Base-by-base conservation (phyloP, 2,113 vertebrate species). In the Galeopterus variegatus region DNA sequence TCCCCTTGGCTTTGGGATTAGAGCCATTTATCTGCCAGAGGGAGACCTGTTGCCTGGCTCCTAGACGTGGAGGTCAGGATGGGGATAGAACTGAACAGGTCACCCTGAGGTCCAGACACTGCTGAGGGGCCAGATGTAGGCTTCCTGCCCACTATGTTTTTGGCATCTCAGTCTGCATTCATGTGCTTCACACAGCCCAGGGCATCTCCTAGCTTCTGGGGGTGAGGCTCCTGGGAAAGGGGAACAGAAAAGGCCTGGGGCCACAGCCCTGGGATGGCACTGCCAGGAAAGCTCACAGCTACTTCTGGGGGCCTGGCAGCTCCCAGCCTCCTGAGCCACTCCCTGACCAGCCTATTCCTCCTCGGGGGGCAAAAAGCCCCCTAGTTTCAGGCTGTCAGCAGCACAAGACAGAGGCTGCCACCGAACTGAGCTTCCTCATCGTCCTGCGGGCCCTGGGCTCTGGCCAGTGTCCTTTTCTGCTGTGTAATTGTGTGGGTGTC, bases 401-500 rank as follows among this genome's bases (percentile, higher is more conserved):
- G 21, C 80, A 21, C 12, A 54, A 54, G 58, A 48, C 21, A 31
- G 77, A 87, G 1, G 12, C 14, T 2, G 1, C 18, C 33, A n/a
- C 36, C 26, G 28, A n/a, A 54, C 86, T 28, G 33, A 41, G 60
- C 62, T 23, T 48, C 12, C 26, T 65, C 31, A 13, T 52, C 0
- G 1, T 45, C 88, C 33, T 64, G 3, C 13, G 19, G n/a, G n/a
- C n/a, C 84, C 41, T 9, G 14, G n/a, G 60, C 73, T 81, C 72
- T 15, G n/a, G 28, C 28, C 2, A 9, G 58, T 3, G 31, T 52
- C 41, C 81, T 50, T 76, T 75, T 86, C 12, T 8, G 14, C 72
- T 41, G 3, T 24, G 6, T 50, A 6, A 17, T 6, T 62, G 45
- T 48, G 19, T 8, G 0, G 24, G 28, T 1, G 2, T 18, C 48